Evolutionary conservation across 2,888 invertebrate genomes (phyloP), one percentile per base, ranked within the genome.

Genomic region (Cantharis flavilabris): DNA sequence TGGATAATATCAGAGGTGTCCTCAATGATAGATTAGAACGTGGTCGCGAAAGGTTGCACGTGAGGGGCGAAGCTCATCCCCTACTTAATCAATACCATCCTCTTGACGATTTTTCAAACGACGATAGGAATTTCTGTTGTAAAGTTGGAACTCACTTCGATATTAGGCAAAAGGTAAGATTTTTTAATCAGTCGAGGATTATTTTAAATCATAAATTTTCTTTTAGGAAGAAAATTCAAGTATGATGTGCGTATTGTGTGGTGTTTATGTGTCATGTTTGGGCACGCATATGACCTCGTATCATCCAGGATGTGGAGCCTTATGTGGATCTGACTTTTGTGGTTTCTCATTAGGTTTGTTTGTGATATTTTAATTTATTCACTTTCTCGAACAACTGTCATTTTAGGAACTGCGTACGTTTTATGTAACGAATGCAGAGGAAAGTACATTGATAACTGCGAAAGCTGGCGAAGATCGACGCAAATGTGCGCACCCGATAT

Each of bases 291-390:
- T 91, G 89, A 84, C 88, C 26, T 85, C 87, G 0, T 85, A 88
- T 13, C 92, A 92, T 85, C 90, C 91, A 10, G 92, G 92, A 4
- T 92, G 92, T 86, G 90, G 90, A 62, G 84, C 89, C 4, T 83
- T 88, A 76, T 86, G 89, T 87, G 84, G 88, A 81, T 88, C 89
- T 72, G 90, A 90, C 3, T 86, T 86, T 71, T 91, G 92, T 82
- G 91, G 91, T 18, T 89, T 89, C 76, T 86, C 87, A 70, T 84
- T 86, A 80, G 88, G 89, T 87, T 76, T 79, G 83, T 76, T 26
- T 81, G 62, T 65, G 14, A 20, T 70, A 14, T 71, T 71, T 20
- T 18, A 33, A 49, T 49, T 11, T 28, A 26, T 69, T 14, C 28
- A 69, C 10, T 23, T 26, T n/a, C 9, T 14, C 14, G 1, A 26